These are phyloP conservation scores for Colistium nudipinnis DNA, from an alignment of 2,113 vertebrate genomes.

Conservation along the genomic window DNA sequence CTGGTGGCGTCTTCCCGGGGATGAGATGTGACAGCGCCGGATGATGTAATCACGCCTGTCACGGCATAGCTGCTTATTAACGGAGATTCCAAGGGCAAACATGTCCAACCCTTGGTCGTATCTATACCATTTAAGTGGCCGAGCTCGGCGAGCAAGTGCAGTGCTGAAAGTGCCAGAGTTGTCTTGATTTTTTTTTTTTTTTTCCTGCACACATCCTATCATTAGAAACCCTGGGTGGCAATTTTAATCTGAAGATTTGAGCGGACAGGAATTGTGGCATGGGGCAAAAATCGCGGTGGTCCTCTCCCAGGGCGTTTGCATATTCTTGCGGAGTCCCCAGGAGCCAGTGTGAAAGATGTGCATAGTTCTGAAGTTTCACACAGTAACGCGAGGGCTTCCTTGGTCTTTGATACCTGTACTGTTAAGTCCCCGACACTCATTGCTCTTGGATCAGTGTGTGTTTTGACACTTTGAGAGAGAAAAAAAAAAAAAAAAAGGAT, in stretches of 20 bases:
- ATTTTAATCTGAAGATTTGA: too few relatives aligned
- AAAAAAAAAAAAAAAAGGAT: slow-evolving; percentile 2
- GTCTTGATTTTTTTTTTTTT: slow-evolving; percentile 38
- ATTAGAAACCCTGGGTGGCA: too few relatives aligned
- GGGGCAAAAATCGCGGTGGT: slow-evolving; percentile 38
- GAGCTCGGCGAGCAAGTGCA: slow-evolving; percentile 24
- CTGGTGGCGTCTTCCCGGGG: slow-evolving; percentile 68
- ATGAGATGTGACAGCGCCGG: slow-evolving; percentile 73
- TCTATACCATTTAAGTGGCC: slow-evolving; percentile 40
- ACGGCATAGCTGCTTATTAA: slow-evolving; percentile 77
- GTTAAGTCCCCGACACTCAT: slow-evolving; percentile 23
- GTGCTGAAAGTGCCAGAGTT: slow-evolving; percentile 45
- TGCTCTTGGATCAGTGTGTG: slow-evolving; percentile 30
- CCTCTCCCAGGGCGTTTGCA: slow-evolving; percentile 49
- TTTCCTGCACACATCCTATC: too few relatives aligned
- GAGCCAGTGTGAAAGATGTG: slow-evolving; percentile 35
- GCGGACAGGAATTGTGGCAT: slow-evolving; percentile 46
- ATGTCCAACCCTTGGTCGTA: slow-evolving; percentile 64
- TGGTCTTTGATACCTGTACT: slow-evolving; percentile 47
- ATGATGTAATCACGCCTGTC: slow-evolving; percentile 76
- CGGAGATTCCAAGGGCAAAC: slow-evolving; percentile 78
- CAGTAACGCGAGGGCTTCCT: slow-evolving; percentile 19
- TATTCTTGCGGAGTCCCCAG: slow-evolving; percentile 27
- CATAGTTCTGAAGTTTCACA: slow-evolving; percentile 41
- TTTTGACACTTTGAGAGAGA: slow-evolving; percentile 37